These are phyloP conservation scores for Miniopterus natalensis DNA, from an alignment of 2,113 vertebrate genomes.

Conservation along the genomic window DNA sequence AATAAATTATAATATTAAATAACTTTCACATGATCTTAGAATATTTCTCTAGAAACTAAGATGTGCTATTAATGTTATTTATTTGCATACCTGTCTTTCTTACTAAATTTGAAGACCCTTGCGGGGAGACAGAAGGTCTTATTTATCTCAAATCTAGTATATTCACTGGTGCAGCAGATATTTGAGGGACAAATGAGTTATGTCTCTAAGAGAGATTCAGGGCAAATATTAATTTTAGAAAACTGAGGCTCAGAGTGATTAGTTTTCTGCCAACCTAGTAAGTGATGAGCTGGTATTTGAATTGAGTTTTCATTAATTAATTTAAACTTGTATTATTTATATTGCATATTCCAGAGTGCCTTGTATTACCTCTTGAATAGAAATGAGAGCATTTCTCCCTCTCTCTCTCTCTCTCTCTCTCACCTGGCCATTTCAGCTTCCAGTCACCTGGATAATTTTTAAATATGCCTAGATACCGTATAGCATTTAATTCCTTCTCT, in stretches of 20 bases:
- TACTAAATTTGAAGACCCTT: constrained; percentile 40
- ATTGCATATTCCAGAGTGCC: not conserved
- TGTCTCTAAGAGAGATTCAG: not conserved
- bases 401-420: not conserved
- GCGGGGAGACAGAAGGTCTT: not conserved
- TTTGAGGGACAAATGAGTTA: constrained; percentile 12
- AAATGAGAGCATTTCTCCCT: not conserved
- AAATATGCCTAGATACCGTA: not conserved
- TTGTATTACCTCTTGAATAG: not conserved
- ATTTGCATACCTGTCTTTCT: not conserved
- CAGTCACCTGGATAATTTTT: constrained; percentile 8
- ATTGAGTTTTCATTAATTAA: constrained; percentile 58
- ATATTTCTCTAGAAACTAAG: constrained; percentile 6
- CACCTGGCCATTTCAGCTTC: not conserved
- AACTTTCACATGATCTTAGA: not conserved
- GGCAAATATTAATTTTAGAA: constrained; percentile 69
- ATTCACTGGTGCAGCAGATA: not conserved
- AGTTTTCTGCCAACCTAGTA: constrained; percentile 46
- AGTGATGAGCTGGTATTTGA: constrained; percentile 44
- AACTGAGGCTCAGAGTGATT: not conserved
- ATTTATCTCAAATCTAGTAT: not conserved
- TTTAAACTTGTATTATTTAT: constrained; percentile 45
- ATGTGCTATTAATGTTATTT: not conserved
- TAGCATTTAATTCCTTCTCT: constrained; percentile 77
- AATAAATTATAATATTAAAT: not conserved